A percentile compares a stretch with the other conserved stretches of the same genome.
Conservation (phyloP, 2,888 invertebrate genomes). For the Polietes domitor region DNA sequence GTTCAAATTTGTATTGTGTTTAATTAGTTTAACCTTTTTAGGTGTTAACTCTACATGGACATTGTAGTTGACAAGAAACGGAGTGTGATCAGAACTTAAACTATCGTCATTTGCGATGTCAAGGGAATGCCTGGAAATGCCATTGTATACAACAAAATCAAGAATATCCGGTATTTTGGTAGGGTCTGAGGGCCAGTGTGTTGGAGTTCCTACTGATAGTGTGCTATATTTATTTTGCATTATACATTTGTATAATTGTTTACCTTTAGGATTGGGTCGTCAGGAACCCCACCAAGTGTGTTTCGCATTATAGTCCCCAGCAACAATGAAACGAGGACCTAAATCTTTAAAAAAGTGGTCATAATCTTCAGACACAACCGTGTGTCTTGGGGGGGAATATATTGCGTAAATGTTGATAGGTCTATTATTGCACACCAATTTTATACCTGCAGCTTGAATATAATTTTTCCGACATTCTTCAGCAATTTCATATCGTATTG, state of each 20-base stretch:
- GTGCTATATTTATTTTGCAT: not conserved
- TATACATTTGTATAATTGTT: not conserved
- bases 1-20: not conserved
- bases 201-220: not conserved
- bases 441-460: too few relatives aligned
- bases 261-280: not conserved
- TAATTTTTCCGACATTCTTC: not conserved
- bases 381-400: not conserved
- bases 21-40: not conserved
- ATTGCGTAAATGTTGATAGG: not conserved
- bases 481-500: conserved; percentile 14
- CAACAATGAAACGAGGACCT: too few relatives aligned
- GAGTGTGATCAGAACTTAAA: too few relatives aligned
- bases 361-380: not conserved
- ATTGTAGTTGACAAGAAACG: not conserved
- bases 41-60: not conserved
- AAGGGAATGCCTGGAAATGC: not conserved
- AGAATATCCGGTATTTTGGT: not conserved
- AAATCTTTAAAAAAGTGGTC: not conserved
- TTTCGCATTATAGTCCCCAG: too few relatives aligned
- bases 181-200: too few relatives aligned
- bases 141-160: not conserved
- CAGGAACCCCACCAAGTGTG: not conserved
- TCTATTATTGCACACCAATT: not conserved
- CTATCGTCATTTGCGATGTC: not conserved